These are phyloP conservation scores for Dendrophyllia cribrosa DNA, from an alignment of 64 coral and sea anemone genomes.

Conservation along the genomic window DNA sequence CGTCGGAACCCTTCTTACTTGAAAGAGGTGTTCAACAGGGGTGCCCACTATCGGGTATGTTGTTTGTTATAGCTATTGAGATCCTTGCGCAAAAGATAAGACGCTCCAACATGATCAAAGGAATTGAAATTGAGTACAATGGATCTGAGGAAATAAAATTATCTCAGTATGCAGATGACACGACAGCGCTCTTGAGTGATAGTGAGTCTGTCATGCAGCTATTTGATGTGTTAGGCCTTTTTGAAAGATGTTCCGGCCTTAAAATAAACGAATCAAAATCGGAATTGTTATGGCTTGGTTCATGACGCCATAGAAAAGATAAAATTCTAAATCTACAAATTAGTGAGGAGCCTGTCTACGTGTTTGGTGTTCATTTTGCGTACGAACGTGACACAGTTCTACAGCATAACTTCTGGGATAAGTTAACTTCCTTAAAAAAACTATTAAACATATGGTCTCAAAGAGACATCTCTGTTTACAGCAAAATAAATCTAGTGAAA, in stretches of 20 bases:
- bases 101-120: slow-evolving; percentile 9
- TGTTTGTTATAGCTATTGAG: slow-evolving; percentile 53
- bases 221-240: slow-evolving; percentile 14
- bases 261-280: slow-evolving; percentile 31
- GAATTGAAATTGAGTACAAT: slow-evolving; percentile 8
- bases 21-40: slow-evolving; percentile 33
- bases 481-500: slow-evolving; percentile 55
- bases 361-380: slow-evolving; percentile 19
- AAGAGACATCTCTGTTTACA: slow-evolving; percentile 6
- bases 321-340: slow-evolving; percentile 21
- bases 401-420: slow-evolving; percentile 38
- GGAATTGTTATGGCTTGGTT: slow-evolving; percentile 22
- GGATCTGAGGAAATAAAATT: slow-evolving; percentile 22
- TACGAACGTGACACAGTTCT: background rate
- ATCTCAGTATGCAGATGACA: slow-evolving; percentile 16
- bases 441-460: slow-evolving; percentile 18
- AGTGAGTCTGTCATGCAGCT: slow-evolving; percentile 2
- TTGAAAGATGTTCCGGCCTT: slow-evolving; percentile 26
- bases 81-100: background rate
- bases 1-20: slow-evolving; percentile 25
- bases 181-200: slow-evolving; percentile 19
- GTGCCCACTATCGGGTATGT: slow-evolving; percentile 27
- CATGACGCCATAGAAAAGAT: background rate
- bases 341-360: slow-evolving; percentile 11
- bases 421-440: slow-evolving; percentile 16